phyloP scores from a whole-genome alignment of 2,888 invertebrate species.

The Dasypolia templi region DNA sequence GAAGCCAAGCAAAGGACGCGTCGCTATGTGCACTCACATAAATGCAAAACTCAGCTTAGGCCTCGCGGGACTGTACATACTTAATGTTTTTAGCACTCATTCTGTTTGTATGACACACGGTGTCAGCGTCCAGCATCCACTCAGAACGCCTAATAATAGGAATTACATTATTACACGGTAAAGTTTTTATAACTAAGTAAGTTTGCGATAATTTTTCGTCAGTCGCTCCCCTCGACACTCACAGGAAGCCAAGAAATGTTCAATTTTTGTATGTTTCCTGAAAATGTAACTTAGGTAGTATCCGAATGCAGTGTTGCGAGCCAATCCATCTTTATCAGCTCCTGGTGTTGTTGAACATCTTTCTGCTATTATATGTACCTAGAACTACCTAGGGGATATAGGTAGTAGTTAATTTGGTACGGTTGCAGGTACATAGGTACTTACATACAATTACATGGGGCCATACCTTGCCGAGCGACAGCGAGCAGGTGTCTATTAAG shows the following conservation, averaged over 20 bases:
- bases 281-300: neutral
- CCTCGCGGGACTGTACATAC: no score
- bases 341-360: neutral
- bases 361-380: neutral
- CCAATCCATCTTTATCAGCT: neutral
- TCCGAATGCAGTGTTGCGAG: neutral
- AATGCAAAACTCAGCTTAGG: no score
- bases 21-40: no score
- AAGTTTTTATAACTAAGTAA: no score
- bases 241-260: neutral
- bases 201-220: no score
- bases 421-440: neutral
- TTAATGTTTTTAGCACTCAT: no score
- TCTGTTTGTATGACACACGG: no score
- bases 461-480: neutral
- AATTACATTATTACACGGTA: no score
- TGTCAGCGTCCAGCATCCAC: no score
- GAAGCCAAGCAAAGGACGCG: no score
- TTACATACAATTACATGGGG: neutral
- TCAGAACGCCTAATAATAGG: no score
- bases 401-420: neutral
- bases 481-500: neutral
- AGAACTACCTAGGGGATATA: neutral
- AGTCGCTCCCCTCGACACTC: neutral
- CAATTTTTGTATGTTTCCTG: neutral